Percentiles rank a stretch among this genome's conserved stretches.
Conservation (phyloP, 1,140 invertebrate species). For the Zaprionus vittiger region DNA sequence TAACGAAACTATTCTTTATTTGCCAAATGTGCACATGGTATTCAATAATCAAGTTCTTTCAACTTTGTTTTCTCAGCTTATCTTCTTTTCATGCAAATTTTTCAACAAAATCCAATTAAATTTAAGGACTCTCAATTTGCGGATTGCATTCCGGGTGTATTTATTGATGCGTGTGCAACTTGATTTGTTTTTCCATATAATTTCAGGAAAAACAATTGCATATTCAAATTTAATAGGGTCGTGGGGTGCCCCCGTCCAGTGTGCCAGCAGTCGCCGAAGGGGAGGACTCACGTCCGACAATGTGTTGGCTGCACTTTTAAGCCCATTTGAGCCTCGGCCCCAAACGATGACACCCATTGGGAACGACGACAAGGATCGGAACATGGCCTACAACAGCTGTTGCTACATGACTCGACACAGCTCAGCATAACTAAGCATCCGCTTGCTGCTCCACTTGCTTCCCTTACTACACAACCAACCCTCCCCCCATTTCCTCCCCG, state of each 20-base stretch:
- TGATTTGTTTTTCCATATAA: background rate
- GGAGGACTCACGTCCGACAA: background rate
- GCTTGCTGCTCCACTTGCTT: slow-evolving; percentile 6
- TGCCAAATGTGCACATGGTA: background rate
- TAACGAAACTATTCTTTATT: no score
- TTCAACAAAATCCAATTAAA: background rate
- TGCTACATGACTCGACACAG: slow-evolving; percentile 73
- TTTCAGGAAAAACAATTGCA: background rate
- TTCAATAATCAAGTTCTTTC: background rate
- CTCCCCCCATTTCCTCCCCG: background rate
- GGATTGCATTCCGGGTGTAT: background rate
- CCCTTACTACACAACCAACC: background rate
- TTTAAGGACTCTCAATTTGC: background rate
- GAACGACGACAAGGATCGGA: slow-evolving; percentile 49
- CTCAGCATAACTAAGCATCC: slow-evolving; percentile 47
- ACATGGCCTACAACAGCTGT: slow-evolving; percentile 76
- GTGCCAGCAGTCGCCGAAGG: background rate
- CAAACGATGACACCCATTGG: slow-evolving; percentile 2
- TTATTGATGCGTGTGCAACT: slow-evolving; percentile 1
- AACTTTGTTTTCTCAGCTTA: background rate
- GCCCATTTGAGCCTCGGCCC: slow-evolving; percentile 35
- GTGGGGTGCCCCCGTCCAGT: background rate
- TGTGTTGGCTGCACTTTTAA: slow-evolving; percentile 36
- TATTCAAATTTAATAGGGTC: background rate
- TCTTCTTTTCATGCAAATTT: background rate